A percentile compares a stretch with the other conserved stretches of the same genome.
These are phyloP conservation scores for Chondrosia reniformis DNA, from an alignment of 37 sponge, comb jelly and placozoan species.

Conservation along the genomic window DNA sequence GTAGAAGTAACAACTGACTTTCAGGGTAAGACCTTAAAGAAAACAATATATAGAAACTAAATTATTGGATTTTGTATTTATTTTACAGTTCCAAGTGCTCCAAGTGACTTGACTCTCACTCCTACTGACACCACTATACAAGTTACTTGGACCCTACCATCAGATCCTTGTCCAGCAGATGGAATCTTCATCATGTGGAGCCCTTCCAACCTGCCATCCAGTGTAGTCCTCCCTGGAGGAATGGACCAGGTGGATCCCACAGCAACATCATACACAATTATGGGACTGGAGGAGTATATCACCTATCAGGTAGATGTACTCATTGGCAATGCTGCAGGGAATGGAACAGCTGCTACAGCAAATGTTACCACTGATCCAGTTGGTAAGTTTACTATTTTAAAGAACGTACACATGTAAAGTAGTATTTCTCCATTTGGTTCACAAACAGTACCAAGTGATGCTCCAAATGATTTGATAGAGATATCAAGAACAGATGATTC, in stretches of 20 bases:
- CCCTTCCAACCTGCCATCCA: neutral
- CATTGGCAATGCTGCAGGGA: conserved; percentile 3
- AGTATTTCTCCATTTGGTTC: too few relatives aligned
- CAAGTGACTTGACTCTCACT: neutral
- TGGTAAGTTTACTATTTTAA: neutral
- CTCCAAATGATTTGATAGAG: too few relatives aligned
- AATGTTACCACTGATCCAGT: neutral
- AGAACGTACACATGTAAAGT: too few relatives aligned
- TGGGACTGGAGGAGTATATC: conserved; percentile 14
- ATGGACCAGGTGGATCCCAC: neutral
- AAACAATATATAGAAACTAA: too few relatives aligned
- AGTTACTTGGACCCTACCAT: neutral
- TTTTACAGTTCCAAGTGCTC: neutral
- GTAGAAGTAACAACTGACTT: too few relatives aligned
- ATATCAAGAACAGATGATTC: too few relatives aligned
- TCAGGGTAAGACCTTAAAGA: too few relatives aligned
- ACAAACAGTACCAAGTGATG: too few relatives aligned
- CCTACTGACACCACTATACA: neutral
- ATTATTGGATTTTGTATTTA: neutral
- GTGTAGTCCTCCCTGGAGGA: conserved; percentile 4
- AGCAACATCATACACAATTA: neutral
- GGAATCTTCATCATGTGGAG: neutral
- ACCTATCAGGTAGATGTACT: neutral
- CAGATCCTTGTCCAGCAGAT: neutral
- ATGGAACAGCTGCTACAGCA: neutral